A percentile compares a stretch with the other conserved stretches of the same genome.
These are phyloP conservation scores for Cryptus viduatorius DNA, from an alignment of 2,888 invertebrate genomes.

Conservation along the genomic window DNA sequence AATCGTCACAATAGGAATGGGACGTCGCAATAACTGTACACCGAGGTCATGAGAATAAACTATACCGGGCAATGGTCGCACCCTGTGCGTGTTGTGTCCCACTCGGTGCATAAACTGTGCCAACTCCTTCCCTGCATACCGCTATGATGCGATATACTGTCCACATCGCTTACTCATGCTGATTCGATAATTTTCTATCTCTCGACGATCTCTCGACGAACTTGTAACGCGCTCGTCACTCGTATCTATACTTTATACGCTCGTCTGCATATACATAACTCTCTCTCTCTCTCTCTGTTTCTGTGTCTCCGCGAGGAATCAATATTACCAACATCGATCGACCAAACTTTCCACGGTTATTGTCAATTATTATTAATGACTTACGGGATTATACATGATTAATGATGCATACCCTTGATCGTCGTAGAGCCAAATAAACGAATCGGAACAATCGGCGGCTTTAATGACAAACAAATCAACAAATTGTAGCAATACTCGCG, in stretches of 20 bases:
- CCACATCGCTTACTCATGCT: constrained; percentile 1
- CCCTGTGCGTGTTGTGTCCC: constrained; percentile 21
- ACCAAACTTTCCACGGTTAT: background rate
- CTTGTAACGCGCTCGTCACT: background rate
- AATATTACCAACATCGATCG: constrained; percentile 7
- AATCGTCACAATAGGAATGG: too few species aligned
- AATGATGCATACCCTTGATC: background rate
- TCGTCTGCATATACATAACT: background rate
- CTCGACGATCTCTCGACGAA: background rate
- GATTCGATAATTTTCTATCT: constrained; percentile 25
- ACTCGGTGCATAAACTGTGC: constrained; percentile 14
- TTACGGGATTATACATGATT: background rate
- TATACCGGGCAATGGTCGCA: background rate
- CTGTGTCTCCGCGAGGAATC: background rate
- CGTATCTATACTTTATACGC: too few species aligned
- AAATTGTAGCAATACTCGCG: constrained; percentile 21
- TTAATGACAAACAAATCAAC: background rate
- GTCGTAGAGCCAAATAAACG: too few species aligned
- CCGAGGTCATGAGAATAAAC: background rate
- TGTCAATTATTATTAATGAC: constrained; percentile 24
- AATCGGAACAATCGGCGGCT: too few species aligned
- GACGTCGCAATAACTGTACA: background rate
- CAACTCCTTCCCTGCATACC: background rate
- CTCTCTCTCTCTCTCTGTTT: constrained; percentile 2
- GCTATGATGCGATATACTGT: background rate